These are phyloP conservation scores for Stichodactyla mertensii DNA, from an alignment of 64 coral and sea anemone genomes.

Conservation along the genomic window DNA sequence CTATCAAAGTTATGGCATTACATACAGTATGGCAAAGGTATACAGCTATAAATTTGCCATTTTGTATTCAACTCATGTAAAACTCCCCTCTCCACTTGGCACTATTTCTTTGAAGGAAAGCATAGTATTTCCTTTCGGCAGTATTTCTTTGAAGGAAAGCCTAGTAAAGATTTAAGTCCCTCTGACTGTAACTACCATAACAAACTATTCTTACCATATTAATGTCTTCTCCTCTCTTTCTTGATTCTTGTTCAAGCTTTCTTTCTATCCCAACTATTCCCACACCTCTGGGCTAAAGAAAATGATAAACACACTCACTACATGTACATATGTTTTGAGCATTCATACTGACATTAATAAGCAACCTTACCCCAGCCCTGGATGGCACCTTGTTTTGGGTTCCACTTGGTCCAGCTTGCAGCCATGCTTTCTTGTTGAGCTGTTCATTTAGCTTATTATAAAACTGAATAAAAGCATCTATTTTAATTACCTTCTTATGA, in stretches of 20 bases:
- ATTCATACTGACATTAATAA: not conserved
- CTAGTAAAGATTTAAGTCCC: no score
- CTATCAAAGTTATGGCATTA: no score
- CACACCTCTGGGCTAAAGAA: constrained; percentile 58
- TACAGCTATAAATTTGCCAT: no score
- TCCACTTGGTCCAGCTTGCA: constrained; percentile 1
- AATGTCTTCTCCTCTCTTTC: constrained; percentile 79
- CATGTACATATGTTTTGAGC: not conserved
- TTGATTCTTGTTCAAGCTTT: constrained; percentile 78
- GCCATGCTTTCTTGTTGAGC: constrained; percentile 68
- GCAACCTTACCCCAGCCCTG: constrained; percentile 13
- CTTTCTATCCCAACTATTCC: constrained; percentile 98
- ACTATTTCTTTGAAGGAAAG: not conserved
- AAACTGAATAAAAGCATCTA: constrained; percentile 41
- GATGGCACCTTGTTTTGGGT: not conserved
- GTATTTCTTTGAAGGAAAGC: constrained; percentile 31
- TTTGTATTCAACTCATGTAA: no score
- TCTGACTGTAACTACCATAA: no score
- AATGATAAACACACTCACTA: not conserved
- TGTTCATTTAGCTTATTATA: constrained; percentile 58
- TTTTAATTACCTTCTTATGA: no score
- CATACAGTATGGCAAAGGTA: no score
- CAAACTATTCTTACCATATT: constrained; percentile 48
- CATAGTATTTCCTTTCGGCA: no score
- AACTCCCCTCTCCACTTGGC: no score